Base-by-base conservation (phyloP, 1,140 invertebrate species). In the Druon quercuslanigerum region DNA sequence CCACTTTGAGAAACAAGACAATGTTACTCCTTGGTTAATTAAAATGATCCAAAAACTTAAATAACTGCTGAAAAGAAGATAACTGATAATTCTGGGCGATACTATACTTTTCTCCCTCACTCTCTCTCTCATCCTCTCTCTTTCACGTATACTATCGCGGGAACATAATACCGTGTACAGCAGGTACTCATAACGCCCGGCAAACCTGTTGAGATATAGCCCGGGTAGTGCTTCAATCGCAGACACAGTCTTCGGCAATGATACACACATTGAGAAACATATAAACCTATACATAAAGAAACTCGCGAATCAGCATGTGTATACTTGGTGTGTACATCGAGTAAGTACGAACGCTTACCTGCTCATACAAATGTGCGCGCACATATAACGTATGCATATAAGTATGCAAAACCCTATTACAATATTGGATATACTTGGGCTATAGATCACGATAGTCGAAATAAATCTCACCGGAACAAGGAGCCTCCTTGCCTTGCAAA, bases 401-500 rank as follows among this genome's bases (percentile, higher is more conserved):
- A 84, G 82, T 83, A 86, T 87, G 85, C 85, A 87, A 88, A 88
- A 84, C 81, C 82, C 86, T 89, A 90, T 90, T 90, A 88, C 88
- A 90, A 90, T 90, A 90, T 90, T 90, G 85, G 87, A 88, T 89
- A 85, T 90, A 88, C 79, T 86, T 84, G 86, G 83, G 79, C 86
- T 86, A 90, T 91, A 86, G 78, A 90, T 91, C 88, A 89, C 86
- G 85, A 91, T 90, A 90, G 88, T 91, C 88, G 84, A 90, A 91
- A 91, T 91, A 90, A 91, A 91, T 91, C 88, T 88, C 82, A 50
- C 74, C 80, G 82, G 85, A 89, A 89, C 89, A 90, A 90, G 89
- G 87, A 84, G 83, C 83, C 79, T 46, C 40, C 79, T 83, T 79
- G 82, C 82, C 79, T 73, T 40, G 56, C 71, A 79, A 82, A 80